Percentiles rank a stretch among this genome's conserved stretches.
phyloP scores from a whole-genome alignment of 1,140 invertebrate genomes.

The Anadara kagoshimensis region DNA sequence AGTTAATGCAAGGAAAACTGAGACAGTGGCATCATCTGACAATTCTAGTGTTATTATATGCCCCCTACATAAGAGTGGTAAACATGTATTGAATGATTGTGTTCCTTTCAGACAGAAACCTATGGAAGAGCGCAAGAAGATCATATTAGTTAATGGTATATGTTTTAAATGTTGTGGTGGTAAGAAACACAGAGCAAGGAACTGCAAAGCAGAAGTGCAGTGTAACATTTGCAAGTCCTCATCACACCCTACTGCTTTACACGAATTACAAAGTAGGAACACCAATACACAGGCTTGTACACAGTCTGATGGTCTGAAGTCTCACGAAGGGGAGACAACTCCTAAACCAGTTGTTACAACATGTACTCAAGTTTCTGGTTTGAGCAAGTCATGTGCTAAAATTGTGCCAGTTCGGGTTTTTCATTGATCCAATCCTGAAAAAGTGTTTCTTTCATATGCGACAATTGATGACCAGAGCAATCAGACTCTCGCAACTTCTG shows the following conservation, averaged over 20 bases:
- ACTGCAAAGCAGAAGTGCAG: background rate
- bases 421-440: background rate
- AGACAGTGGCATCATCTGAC: too few relatives aligned
- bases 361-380: slow-evolving; percentile 29
- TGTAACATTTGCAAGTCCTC: slow-evolving; percentile 24
- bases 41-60: too few relatives aligned
- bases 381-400: slow-evolving; percentile 39
- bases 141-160: background rate
- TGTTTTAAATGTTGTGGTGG: slow-evolving; percentile 13
- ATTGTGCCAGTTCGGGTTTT: slow-evolving; percentile 28
- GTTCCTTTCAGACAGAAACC: slow-evolving; percentile 3
- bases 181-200: background rate
- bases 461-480: slow-evolving; percentile 41
- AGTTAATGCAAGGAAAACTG: too few relatives aligned
- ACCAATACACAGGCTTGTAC: background rate
- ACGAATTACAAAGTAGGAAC: background rate
- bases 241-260: slow-evolving; percentile 15
- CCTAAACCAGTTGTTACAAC: slow-evolving; percentile 4
- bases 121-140: slow-evolving; percentile 4
- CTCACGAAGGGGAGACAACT: slow-evolving; percentile 16
- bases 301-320: background rate
- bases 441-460: slow-evolving; percentile 15
- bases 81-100: slow-evolving; percentile 13
- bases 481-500: slow-evolving; percentile 25
- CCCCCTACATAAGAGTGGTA: background rate